Conservation (phyloP, 2,797 vertebrate genomes). For the Rhincodon typus region DNA sequence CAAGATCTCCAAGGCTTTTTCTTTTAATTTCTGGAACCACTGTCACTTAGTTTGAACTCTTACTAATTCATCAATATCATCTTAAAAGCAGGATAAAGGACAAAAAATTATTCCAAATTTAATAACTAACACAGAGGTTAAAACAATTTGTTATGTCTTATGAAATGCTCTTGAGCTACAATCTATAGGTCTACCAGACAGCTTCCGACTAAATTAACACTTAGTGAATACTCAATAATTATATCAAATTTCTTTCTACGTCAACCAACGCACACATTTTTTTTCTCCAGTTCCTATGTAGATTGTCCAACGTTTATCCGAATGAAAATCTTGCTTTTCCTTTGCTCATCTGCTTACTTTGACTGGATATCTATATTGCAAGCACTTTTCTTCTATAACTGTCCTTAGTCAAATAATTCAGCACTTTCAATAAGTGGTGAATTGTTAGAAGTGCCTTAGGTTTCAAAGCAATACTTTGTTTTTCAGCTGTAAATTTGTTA, state of each 20-base stretch:
- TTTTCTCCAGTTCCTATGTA: too few species aligned
- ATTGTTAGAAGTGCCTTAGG: not conserved
- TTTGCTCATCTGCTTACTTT: not conserved
- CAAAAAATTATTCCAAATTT: not conserved
- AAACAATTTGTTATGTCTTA: not conserved
- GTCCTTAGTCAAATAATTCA: not conserved
- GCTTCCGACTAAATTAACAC: not conserved
- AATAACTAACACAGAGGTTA: not conserved
- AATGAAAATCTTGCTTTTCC: not conserved
- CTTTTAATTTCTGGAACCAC: not conserved
- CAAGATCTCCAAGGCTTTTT: not conserved
- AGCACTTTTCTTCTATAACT: not conserved
- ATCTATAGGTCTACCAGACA: not conserved
- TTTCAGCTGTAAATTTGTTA: not conserved
- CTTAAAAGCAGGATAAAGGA: not conserved
- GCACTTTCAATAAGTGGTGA: not conserved
- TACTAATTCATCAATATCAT: not conserved
- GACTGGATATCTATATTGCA: not conserved
- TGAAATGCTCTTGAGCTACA: not conserved
- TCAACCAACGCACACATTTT: not conserved
- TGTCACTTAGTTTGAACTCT: not conserved
- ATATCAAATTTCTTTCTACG: not conserved
- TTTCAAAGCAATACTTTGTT: constrained; percentile 15
- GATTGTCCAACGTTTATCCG: not conserved
- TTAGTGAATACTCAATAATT: not conserved